These are phyloP conservation scores for Agrochola macilenta DNA, from an alignment of 2,888 invertebrate genomes.

Conservation along the genomic window DNA sequence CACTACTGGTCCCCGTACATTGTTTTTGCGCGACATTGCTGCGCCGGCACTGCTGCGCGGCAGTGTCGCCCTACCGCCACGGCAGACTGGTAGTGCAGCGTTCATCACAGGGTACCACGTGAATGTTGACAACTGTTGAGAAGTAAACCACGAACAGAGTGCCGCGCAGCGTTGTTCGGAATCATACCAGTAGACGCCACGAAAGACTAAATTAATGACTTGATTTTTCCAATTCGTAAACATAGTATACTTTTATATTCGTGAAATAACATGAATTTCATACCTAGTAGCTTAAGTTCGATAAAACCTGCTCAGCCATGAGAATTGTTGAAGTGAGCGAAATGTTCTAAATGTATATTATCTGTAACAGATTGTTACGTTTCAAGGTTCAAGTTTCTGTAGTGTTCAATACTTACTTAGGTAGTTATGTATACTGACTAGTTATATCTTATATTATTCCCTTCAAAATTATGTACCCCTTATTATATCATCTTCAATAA, in stretches of 20 bases:
- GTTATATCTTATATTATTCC: background rate
- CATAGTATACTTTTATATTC: background rate
- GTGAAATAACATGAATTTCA: background rate
- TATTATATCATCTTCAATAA: background rate
- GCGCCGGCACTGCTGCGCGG: too few relatives aligned
- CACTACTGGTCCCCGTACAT: too few relatives aligned
- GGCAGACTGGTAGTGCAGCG: too few relatives aligned
- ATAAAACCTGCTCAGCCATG: background rate
- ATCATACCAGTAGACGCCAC: background rate
- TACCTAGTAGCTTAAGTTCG: background rate
- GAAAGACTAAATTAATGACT: background rate
- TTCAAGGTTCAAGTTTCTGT: background rate
- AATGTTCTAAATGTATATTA: background rate
- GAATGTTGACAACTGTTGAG: too few relatives aligned
- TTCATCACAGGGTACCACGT: too few relatives aligned
- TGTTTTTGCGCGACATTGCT: too few relatives aligned
- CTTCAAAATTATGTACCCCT: background rate
- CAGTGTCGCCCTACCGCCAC: too few relatives aligned
- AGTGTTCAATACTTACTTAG: conserved; percentile 8
- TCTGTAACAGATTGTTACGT: conserved; percentile 5
- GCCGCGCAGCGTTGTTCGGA: too few relatives aligned
- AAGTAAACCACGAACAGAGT: too few relatives aligned
- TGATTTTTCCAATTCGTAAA: background rate
- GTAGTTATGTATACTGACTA: background rate
- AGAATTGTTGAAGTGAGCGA: conserved; percentile 12